Evolutionary conservation across 2,113 vertebrate species (phyloP), one percentile per base, ranked within the genome.

Genomic region (Chaetops frenatus): DNA sequence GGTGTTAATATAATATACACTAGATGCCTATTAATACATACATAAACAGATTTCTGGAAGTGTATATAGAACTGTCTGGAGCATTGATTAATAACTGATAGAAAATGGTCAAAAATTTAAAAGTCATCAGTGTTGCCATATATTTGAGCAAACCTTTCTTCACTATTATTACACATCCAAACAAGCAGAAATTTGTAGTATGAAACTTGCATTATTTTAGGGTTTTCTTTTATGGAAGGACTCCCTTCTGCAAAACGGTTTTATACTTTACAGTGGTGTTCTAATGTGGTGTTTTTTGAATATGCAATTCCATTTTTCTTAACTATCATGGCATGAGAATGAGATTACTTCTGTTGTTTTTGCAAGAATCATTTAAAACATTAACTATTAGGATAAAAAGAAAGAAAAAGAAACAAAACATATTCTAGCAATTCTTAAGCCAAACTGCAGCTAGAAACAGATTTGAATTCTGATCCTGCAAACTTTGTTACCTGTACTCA

Each of bases 401-500:
- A 91, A 86, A 86, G 12, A 61, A 81, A 78, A 44, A 86, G 54
- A 86, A 91, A 91, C 36, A 61, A 81, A 64, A 54, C 42, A 54
- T 3, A 71, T 44, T 67, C 50, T 83, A 86, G 47, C 62, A 84
- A 86, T 70, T 91, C 69, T 79, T 90, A 91, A 27, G 70, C 70
- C 85, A 94, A 94, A 90, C 65, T 92, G 27, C 44, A 90, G 61
- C 85, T 81, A 50, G 60, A 90, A 90, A 93, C 56, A 95, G 66
- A 53, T 81, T 42, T 54, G 33, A 84, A 79, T 81, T 90, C 85
- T 85, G 65, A 94, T 90, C 91, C 78, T 90, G 70, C 56, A 74
- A 90, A 79, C 65, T 81, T 87, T 92, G 88, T 93, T 93, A 96
- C 88, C 88, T 95, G 90, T 93, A 81, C 85, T 93, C 65, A 94